Conservation (phyloP, 2,797 vertebrate species). For the Apogon talboti region DNA sequence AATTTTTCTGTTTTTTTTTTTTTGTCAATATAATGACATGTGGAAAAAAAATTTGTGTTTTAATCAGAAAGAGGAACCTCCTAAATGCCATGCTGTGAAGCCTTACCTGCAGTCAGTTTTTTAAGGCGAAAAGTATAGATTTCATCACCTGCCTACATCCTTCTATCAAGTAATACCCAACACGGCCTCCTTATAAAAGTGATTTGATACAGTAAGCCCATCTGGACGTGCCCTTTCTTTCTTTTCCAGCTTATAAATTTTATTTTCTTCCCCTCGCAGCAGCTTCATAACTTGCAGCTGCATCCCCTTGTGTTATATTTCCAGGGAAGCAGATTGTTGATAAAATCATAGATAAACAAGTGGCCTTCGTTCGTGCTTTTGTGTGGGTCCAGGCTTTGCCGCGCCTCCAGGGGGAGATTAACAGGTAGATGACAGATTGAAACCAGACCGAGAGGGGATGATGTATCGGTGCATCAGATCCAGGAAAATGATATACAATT, state of each 20-base stretch:
- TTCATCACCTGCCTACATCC: conserved; percentile 8
- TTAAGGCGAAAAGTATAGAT: neutral
- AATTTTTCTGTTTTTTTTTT: conserved; percentile 62
- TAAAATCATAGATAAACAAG: conserved; percentile 63
- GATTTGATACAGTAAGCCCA: conserved; percentile 30
- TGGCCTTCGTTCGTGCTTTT: conserved; percentile 37
- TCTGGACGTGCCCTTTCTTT: conserved; percentile 21
- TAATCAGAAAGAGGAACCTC: conserved; percentile 11
- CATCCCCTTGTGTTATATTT: conserved; percentile 37
- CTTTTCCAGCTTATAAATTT: conserved; percentile 34
- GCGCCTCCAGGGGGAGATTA: conserved; percentile 62
- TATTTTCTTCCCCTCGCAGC: conserved; percentile 28
- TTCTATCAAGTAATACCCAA: neutral
- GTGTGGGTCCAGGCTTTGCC: conserved; percentile 24
- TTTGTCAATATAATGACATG: conserved; percentile 54
- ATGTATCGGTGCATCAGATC: conserved; percentile 59
- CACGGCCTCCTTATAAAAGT: conserved; percentile 13
- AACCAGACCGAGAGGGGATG: conserved; percentile 57
- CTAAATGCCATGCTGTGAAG: neutral
- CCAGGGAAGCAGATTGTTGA: conserved; percentile 56
- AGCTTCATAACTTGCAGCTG: conserved; percentile 28
- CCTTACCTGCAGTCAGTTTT: neutral
- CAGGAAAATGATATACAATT: conserved; percentile 44
- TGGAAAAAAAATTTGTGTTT: conserved; percentile 7
- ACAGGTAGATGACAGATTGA: conserved; percentile 63